Percentiles rank a stretch among this genome's conserved stretches.
These are phyloP conservation scores for Cheirogaleus medius DNA, from an alignment of 2,113 vertebrate species.

Conservation along the genomic window DNA sequence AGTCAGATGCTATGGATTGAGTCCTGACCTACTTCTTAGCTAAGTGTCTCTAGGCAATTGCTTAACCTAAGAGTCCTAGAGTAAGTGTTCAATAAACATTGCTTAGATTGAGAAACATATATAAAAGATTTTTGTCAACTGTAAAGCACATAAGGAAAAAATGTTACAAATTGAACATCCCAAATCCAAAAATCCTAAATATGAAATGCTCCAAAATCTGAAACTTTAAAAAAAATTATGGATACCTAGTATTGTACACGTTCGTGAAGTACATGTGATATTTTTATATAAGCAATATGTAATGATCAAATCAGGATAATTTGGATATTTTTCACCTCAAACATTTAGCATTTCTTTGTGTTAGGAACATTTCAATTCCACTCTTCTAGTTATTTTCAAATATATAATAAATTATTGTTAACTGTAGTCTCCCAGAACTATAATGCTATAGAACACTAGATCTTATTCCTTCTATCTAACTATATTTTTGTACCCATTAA, in stretches of 20 bases:
- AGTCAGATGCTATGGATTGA: neutral
- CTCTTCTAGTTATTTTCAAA: neutral
- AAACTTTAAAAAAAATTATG: neutral
- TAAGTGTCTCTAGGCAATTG: neutral
- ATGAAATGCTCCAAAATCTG: neutral
- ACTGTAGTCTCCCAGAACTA: neutral
- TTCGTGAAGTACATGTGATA: neutral
- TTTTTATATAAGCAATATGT: neutral
- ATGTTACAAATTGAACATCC: neutral
- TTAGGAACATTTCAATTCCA: neutral
- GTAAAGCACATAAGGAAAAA: conserved; percentile 7
- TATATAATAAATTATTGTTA: neutral
- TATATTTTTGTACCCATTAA: neutral
- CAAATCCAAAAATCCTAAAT: neutral
- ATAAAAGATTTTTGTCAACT: neutral
- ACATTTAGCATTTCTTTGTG: neutral
- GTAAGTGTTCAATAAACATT: neutral
- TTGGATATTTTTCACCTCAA: neutral
- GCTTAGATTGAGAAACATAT: neutral
- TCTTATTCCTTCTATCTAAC: neutral
- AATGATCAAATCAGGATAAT: neutral
- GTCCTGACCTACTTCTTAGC: neutral
- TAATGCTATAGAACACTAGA: neutral
- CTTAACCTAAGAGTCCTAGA: neutral
- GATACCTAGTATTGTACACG: neutral